A percentile compares a stretch with the other conserved stretches of the same genome.
Evolutionary conservation across 2,888 invertebrate genomes (phyloP).

Genomic region (Cheilosia impressa): DNA sequence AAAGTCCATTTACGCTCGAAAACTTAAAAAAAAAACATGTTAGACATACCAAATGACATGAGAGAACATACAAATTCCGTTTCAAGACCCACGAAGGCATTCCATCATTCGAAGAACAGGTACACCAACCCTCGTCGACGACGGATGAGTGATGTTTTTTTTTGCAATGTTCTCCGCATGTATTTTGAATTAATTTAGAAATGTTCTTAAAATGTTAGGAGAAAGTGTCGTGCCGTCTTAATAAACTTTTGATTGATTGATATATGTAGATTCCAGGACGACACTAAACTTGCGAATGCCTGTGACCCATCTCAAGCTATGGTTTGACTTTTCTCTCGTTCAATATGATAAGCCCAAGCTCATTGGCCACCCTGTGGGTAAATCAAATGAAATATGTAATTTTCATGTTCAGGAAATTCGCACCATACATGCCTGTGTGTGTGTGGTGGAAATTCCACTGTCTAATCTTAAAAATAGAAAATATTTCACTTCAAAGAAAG

Average conservation of each 20-base stretch:
- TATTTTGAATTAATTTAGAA: constrained; percentile 3
- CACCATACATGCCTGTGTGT: background rate
- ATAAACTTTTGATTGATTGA: constrained; percentile 28
- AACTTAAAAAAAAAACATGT: constrained; percentile 19
- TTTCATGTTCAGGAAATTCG: constrained; percentile 4
- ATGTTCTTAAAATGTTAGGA: background rate
- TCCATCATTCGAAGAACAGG: background rate
- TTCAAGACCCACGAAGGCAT: constrained; percentile 17
- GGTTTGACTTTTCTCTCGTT: background rate
- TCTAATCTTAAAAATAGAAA: constrained; percentile 66
- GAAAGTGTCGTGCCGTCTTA: background rate
- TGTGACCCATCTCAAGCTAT: background rate
- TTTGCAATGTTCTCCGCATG: background rate
- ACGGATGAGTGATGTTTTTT: background rate
- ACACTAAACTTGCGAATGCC: background rate
- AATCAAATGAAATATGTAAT: constrained; percentile 6
- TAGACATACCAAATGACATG: constrained; percentile 54
- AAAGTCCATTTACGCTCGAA: constrained; percentile 13
- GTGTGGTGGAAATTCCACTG: constrained; percentile 30
- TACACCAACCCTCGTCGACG: background rate
- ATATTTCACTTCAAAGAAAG: constrained; percentile 59
- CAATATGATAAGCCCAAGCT: background rate
- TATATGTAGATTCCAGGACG: background rate
- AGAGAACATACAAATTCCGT: constrained; percentile 33
- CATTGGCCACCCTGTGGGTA: background rate